Conservation (phyloP, 2,888 invertebrate genomes). For the Ceramica pisi region DNA sequence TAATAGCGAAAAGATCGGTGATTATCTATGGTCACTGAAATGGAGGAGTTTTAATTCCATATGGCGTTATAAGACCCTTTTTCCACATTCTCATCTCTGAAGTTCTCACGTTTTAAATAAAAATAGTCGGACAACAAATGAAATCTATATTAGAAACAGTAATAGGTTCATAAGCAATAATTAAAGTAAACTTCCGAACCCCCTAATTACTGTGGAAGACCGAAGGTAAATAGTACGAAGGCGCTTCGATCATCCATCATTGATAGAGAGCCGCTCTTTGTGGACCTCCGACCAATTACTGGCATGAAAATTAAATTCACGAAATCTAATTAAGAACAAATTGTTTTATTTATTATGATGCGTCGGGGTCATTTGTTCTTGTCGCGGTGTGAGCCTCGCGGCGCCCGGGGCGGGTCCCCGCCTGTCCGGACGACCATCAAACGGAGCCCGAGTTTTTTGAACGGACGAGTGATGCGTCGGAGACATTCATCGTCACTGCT, state of each 20-base stretch:
- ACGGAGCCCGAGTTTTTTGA: constrained; percentile 73
- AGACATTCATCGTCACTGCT: constrained; percentile 58
- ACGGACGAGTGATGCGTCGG: constrained; percentile 57
- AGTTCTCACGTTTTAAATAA: constrained; percentile 74
- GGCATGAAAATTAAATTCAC: constrained; percentile 91
- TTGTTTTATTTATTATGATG: constrained; percentile 91
- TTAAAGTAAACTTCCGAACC: constrained; percentile 89
- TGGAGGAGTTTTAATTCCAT: constrained; percentile 13
- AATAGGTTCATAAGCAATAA: constrained; percentile 87
- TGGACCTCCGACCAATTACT: constrained; percentile 91
- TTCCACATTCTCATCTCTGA: not conserved
- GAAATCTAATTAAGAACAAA: constrained; percentile 91
- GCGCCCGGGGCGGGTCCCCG: constrained; percentile 87
- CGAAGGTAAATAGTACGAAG: constrained; percentile 88
- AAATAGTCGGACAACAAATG: constrained; percentile 76
- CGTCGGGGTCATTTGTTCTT: constrained; percentile 89
- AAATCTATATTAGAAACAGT: constrained; percentile 88
- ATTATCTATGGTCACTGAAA: constrained; percentile 13
- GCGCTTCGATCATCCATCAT: constrained; percentile 90
- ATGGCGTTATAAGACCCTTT: not conserved
- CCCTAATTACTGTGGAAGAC: constrained; percentile 85
- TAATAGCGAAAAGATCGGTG: constrained; percentile 29
- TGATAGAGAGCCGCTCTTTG: constrained; percentile 87
- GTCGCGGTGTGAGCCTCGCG: constrained; percentile 81
- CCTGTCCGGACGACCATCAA: constrained; percentile 69